Conservation (phyloP, 2,113 vertebrate genomes). For the Chauna torquata region DNA sequence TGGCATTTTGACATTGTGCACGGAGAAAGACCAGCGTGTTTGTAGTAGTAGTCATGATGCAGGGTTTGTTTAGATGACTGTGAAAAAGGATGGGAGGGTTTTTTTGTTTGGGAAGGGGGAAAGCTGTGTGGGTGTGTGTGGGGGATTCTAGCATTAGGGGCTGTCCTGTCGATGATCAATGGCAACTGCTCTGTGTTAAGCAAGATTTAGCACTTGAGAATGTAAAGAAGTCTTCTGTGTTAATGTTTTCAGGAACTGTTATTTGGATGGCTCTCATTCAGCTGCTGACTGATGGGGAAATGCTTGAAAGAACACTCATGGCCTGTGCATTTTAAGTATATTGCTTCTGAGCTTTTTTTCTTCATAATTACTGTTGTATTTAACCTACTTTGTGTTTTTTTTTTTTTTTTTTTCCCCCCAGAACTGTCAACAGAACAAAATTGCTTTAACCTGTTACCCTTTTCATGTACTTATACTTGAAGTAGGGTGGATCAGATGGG, state of each 20-base stretch:
- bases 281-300: background rate
- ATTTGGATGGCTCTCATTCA: background rate
- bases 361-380: background rate
- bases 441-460: background rate
- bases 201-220: background rate
- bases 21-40: background rate
- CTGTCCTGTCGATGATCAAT: background rate
- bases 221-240: background rate
- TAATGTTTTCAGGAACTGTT: background rate
- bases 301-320: background rate
- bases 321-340: background rate
- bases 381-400: background rate
- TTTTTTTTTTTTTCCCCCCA: background rate
- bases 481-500: background rate
- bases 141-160: rapidly evolving
- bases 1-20: background rate
- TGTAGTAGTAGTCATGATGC: background rate
- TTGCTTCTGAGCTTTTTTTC: background rate
- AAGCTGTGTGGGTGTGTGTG: background rate
- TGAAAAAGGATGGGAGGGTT: background rate
- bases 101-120: rapidly evolving
- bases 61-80: background rate
- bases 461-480: background rate
- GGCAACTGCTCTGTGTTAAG: background rate
- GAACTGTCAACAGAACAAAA: background rate